A percentile compares a stretch with the other conserved stretches of the same genome.
Evolutionary conservation across 2,888 invertebrate species (phyloP).

Genomic region (Notodonta ziczac): DNA sequence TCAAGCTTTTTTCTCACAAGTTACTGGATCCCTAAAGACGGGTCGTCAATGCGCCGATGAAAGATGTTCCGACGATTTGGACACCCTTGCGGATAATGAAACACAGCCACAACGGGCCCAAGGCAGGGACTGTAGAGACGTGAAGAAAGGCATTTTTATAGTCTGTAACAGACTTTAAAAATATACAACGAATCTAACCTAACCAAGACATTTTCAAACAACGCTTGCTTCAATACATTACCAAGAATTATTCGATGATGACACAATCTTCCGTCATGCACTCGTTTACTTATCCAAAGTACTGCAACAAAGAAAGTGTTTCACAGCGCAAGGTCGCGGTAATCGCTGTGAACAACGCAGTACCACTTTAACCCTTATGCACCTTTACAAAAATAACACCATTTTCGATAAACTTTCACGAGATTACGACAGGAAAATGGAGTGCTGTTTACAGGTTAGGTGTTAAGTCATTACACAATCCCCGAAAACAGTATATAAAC

Average conservation of each 20-base stretch:
- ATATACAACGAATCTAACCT: background rate
- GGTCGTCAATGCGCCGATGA: no score
- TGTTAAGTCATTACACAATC: no score
- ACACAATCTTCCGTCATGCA: background rate
- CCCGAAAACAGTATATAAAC: no score
- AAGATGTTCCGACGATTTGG: no score
- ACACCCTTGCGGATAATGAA: no score
- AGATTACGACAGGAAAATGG: background rate
- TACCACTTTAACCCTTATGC: background rate
- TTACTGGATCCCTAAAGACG: no score
- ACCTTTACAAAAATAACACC: background rate
- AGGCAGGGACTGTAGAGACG: no score
- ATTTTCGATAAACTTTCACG: background rate
- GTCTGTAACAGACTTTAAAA: background rate
- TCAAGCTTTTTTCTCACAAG: no score
- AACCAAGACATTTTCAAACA: background rate
- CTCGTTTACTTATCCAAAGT: background rate
- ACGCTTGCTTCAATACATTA: background rate
- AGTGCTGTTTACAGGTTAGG: background rate
- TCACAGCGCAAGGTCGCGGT: conserved; percentile 1
- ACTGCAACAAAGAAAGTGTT: conserved; percentile 5
- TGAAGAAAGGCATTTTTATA: no score
- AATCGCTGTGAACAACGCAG: background rate
- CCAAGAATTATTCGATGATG: background rate
- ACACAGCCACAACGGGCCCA: no score